Percentiles rank a stretch among this genome's conserved stretches.
Conservation (phyloP, 1,140 invertebrate species). For the Aphis gossypii region DNA sequence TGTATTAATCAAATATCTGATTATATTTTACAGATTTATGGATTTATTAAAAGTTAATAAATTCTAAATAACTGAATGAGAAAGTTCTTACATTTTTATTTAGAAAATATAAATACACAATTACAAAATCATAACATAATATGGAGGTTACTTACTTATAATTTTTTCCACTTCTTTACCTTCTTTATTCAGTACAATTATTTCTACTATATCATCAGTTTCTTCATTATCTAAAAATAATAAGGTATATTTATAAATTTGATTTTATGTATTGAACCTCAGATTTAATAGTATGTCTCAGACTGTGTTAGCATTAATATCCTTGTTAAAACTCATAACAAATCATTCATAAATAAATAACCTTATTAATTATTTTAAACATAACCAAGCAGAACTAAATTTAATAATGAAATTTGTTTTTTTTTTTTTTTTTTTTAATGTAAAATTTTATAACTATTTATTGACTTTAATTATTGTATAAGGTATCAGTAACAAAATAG, state of each 20-base stretch:
- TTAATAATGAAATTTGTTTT: not conserved
- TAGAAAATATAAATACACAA: not conserved
- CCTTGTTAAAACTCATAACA: not conserved
- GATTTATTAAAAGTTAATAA: too few species aligned
- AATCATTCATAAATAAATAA: not conserved
- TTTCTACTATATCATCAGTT: constrained; percentile 46
- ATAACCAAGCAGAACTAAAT: not conserved
- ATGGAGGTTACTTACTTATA: constrained; percentile 26
- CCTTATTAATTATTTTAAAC: not conserved
- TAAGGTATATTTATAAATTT: not conserved
- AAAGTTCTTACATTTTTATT: too few species aligned
- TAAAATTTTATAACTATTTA: not conserved
- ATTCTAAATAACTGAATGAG: too few species aligned
- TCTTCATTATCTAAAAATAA: constrained; percentile 45
- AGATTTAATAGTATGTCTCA: not conserved
- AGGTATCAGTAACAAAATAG: not conserved
- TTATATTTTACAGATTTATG: too few species aligned
- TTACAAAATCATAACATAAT: not conserved
- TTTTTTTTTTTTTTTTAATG: not conserved
- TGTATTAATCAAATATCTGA: too few species aligned
- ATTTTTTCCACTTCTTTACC: constrained; percentile 52
- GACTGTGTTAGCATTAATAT: not conserved
- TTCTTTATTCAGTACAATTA: constrained; percentile 54
- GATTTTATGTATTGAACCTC: not conserved
- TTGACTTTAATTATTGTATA: not conserved